Conservation (phyloP, 2,113 vertebrate genomes). For the Dromiciops gliroides region DNA sequence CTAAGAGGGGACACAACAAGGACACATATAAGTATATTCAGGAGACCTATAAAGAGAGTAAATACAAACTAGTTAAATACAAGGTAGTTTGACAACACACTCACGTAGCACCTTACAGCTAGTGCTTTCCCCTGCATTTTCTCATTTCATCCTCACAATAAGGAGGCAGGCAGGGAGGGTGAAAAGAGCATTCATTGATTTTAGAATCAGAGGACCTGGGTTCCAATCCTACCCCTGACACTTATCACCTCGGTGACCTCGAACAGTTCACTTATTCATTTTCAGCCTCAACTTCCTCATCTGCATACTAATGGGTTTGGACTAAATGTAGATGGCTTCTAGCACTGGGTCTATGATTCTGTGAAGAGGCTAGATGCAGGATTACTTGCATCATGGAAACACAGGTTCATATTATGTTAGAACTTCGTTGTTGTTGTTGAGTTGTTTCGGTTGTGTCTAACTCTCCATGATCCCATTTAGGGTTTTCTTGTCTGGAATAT, state of each 20-base stretch:
- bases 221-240: background rate
- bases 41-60: background rate
- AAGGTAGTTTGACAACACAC: background rate
- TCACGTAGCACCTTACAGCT: background rate
- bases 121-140: background rate
- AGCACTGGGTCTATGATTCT: background rate
- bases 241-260: background rate
- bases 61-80: background rate
- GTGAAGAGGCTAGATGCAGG: background rate
- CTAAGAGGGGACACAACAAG: background rate
- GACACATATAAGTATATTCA: background rate
- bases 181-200: background rate
- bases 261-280: background rate
- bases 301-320: background rate
- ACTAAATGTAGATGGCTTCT: background rate
- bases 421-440: background rate
- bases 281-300: background rate
- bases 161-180: background rate
- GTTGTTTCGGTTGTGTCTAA: background rate
- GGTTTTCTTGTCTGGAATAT: too few species aligned
- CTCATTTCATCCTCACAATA: background rate
- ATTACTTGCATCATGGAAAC: background rate
- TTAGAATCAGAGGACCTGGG: background rate
- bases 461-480: background rate
- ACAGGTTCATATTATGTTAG: background rate